phyloP scores from a whole-genome alignment of 2,113 vertebrate genomes.

The Illadopsis cleaveri region DNA sequence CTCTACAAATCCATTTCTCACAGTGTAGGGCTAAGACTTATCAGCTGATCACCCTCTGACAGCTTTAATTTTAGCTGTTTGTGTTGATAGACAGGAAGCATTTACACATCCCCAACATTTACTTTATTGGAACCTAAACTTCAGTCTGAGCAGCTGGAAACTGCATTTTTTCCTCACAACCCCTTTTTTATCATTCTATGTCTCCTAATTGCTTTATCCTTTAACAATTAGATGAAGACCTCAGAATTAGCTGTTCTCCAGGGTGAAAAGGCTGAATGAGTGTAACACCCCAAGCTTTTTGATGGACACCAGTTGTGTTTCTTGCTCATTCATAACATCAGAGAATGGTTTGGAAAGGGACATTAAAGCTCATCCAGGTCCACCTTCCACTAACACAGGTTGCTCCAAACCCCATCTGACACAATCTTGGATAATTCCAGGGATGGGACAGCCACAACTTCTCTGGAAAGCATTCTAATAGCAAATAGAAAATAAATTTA shows the following conservation, averaged over 20 bases:
- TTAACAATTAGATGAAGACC: background rate
- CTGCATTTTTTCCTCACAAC: background rate
- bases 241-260: background rate
- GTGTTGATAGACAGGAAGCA: background rate
- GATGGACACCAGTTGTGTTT: background rate
- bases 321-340: background rate
- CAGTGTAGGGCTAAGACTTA: background rate
- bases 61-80: background rate
- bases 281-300: background rate
- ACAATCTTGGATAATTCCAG: background rate
- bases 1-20: background rate
- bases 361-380: background rate
- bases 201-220: background rate
- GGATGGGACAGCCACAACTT: background rate
- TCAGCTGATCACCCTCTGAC: background rate
- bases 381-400: background rate
- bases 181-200: accelerated
- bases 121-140: background rate
- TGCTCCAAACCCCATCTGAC: accelerated
- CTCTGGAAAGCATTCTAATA: background rate
- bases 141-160: background rate
- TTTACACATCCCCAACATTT: background rate
- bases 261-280: background rate
- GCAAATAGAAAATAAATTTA: background rate
- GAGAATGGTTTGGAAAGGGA: background rate